phyloP scores from a whole-genome alignment of 92 coral and sea anemone genomes.

The Palythoa grandis region DNA sequence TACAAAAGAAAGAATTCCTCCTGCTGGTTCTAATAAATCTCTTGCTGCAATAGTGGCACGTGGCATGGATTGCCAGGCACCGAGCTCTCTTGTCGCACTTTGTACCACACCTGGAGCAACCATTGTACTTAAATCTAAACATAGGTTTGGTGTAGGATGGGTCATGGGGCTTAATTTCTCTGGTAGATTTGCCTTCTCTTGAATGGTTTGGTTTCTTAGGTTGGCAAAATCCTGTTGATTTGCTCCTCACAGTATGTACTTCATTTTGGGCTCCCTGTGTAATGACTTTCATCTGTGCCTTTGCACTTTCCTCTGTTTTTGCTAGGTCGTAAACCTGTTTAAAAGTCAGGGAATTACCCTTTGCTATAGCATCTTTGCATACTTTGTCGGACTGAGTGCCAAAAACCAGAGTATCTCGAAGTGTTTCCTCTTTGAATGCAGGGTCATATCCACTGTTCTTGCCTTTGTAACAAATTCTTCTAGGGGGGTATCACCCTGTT shows the following conservation, averaged over 20 bases:
- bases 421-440: conserved; percentile 54
- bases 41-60: conserved; percentile 11
- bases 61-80: conserved; percentile 54
- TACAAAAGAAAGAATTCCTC: no score
- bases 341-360: no score
- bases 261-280: conserved; percentile 43
- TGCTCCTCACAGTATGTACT: conserved; percentile 38
- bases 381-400: conserved; percentile 62
- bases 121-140: conserved; percentile 48
- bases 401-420: conserved; percentile 55
- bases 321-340: conserved; percentile 66
- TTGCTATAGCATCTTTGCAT: no score
- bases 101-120: conserved; percentile 58
- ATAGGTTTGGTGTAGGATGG: conserved; percentile 8
- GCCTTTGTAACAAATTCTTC: conserved; percentile 68
- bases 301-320: conserved; percentile 62
- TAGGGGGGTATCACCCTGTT: conserved; percentile 59
- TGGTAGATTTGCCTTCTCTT: no score
- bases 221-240: conserved; percentile 11
- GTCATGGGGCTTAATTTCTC: neutral
- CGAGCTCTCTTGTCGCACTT: conserved; percentile 45
- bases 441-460: conserved; percentile 52
- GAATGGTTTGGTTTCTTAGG: neutral
- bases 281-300: conserved; percentile 58
- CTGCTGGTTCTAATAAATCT: no score